Percentiles rank a stretch among this genome's conserved stretches.
phyloP scores from a whole-genome alignment of 2,888 invertebrate species.

The Mimas tiliae region DNA sequence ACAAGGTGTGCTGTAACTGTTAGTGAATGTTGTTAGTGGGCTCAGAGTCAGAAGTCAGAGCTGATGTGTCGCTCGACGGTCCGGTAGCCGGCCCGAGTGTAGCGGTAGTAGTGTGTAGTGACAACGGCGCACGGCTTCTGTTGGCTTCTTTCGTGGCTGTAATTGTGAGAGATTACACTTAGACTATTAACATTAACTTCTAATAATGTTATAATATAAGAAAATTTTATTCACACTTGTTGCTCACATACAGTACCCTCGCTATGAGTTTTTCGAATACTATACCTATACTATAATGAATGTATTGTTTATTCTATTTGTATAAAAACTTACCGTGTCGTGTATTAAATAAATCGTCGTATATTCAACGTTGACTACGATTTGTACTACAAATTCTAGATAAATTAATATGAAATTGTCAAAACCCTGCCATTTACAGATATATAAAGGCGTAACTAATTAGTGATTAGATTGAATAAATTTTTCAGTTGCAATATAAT shows the following conservation, averaged over 20 bases:
- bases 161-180: constrained; percentile 33
- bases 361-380: constrained; percentile 28
- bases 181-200: constrained; percentile 32
- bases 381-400: constrained; percentile 26
- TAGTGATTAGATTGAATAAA: constrained; percentile 48
- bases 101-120: constrained; percentile 78
- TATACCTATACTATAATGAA: constrained; percentile 23
- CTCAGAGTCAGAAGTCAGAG: no score
- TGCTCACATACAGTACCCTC: constrained; percentile 27
- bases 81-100: constrained; percentile 47
- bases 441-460: constrained; percentile 25
- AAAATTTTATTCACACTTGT: constrained; percentile 31
- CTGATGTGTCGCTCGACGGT: constrained; percentile 83
- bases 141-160: constrained; percentile 59
- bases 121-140: constrained; percentile 80
- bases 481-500: constrained; percentile 48
- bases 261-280: constrained; percentile 29
- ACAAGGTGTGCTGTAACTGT: constrained; percentile 38
- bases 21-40: constrained; percentile 33
- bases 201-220: constrained; percentile 40
- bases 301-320: constrained; percentile 27
- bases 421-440: constrained; percentile 27
- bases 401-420: constrained; percentile 27
- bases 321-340: constrained; percentile 24
- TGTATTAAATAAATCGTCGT: constrained; percentile 26